These are phyloP conservation scores for Graphium colonna DNA, from an alignment of 2,888 invertebrate genomes.

Conservation along the genomic window DNA sequence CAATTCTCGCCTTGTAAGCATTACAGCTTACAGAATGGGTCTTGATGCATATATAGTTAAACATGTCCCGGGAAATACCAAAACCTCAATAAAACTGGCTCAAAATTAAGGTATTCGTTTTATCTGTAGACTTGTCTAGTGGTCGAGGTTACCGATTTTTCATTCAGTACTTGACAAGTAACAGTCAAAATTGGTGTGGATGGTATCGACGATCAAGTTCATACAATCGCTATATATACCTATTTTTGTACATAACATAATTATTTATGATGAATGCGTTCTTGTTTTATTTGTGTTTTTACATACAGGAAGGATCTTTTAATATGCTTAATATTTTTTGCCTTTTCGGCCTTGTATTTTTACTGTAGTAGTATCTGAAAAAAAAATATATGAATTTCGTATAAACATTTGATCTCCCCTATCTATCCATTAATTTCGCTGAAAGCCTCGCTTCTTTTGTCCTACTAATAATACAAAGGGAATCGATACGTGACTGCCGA, in stretches of 20 bases:
- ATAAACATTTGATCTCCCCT: background rate
- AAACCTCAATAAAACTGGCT: too few species aligned
- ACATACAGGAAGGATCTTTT: background rate
- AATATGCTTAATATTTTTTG: background rate
- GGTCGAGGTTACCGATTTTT: too few species aligned
- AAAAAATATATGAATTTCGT: background rate
- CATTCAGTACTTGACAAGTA: too few species aligned
- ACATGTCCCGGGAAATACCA: too few species aligned
- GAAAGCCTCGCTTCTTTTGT: slow-evolving; percentile 2
- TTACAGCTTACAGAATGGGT: too few species aligned
- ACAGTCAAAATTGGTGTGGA: too few species aligned
- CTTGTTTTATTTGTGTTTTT: background rate
- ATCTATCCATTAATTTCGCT: background rate
- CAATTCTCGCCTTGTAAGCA: too few species aligned
- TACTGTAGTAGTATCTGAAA: background rate
- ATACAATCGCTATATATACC: background rate
- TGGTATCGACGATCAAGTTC: too few species aligned
- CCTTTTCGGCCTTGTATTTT: background rate
- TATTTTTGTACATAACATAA: background rate
- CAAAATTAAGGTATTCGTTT: too few species aligned
- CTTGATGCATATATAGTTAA: too few species aligned
- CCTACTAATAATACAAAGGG: slow-evolving; percentile 11
- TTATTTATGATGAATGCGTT: background rate
- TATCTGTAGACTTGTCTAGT: too few species aligned
- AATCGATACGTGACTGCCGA: slow-evolving; percentile 7